phyloP scores from a whole-genome alignment of 1,140 invertebrate genomes.

The Odontomachus brunneus region DNA sequence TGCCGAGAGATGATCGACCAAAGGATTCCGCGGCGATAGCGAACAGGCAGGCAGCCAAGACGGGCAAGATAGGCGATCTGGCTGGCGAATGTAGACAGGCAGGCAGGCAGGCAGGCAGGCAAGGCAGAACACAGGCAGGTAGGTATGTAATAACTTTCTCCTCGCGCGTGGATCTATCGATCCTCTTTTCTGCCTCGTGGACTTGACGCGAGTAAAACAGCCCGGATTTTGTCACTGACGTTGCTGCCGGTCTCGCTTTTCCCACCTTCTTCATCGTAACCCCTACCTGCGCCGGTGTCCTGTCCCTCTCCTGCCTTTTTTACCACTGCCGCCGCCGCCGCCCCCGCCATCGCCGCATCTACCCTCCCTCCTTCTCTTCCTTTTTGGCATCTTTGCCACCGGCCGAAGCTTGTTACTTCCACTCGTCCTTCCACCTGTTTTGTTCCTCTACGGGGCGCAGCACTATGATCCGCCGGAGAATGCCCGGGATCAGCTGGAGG shows the following conservation, averaged over 20 bases:
- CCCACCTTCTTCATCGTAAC: conserved; percentile 29
- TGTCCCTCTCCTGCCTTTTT: conserved; percentile 57
- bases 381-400: background rate
- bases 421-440: too few species aligned
- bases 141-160: conserved; percentile 55
- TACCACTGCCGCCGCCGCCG: background rate
- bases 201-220: conserved; percentile 50
- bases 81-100: background rate
- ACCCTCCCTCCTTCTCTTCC: background rate
- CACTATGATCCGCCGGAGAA: too few species aligned
- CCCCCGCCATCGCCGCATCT: background rate
- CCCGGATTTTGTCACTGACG: conserved; percentile 30
- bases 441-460: too few species aligned
- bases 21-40: background rate
- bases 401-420: too few species aligned
- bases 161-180: conserved; percentile 46
- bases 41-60: background rate
- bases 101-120: background rate
- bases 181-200: conserved; percentile 41
- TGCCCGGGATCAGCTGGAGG: too few species aligned
- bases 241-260: conserved; percentile 28
- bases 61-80: background rate
- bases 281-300: conserved; percentile 31
- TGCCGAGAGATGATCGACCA: conserved; percentile 14
- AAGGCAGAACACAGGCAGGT: conserved; percentile 13